Base-by-base conservation (phyloP, 2,113 vertebrate genomes). In the Mobula birostris region DNA sequence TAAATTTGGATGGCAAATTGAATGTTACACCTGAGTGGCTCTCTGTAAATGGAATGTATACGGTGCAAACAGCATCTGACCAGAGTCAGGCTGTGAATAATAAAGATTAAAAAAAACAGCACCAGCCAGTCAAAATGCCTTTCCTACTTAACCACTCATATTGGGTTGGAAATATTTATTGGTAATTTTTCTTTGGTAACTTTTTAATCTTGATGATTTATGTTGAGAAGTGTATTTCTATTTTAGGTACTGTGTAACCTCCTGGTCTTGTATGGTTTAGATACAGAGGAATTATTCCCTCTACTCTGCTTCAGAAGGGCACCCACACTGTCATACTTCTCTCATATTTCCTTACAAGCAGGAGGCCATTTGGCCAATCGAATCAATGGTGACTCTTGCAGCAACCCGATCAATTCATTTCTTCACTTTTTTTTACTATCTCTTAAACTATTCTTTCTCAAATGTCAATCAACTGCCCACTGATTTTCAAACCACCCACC, bases 1-100 rank as follows among this genome's bases (percentile, higher is more conserved):
- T 85, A 85, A 85, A 85, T 85, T 85, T 85, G 82, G 58, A 85
- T 85, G 82, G 27, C 19, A 85, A 85, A 85, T 85, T 56, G 82
- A 27, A 58, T 85, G 48, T 85, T 21, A 58, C 82, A 85, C 48
- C 1, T 12, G 82, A 48, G 7, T 56, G 48, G 82, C 27, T 85
- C 82, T 85, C 48, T 40, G 82, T 48, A 58, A 85, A 56, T 58
- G 40, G 3, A 85, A 58, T 56, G 48, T 36, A 85, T 85, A 24
- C 7, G 12, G 9, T 27, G 82, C 82, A 85, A 85, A 85, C 27
- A 9, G 21, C 48, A 85, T 5, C 82, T 85, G 40, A 85, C 82
- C 48, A 48, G 82, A 85, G 27, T 27, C 11, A 48, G 21, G 58
- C 40, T 8, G 58, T 48, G 48, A 48, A 48, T 48, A 48, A 48